Percentiles rank a stretch among this genome's conserved stretches.
These are phyloP conservation scores for Galendromus occidentalis DNA, from an alignment of 1,140 invertebrate species.

Conservation along the genomic window DNA sequence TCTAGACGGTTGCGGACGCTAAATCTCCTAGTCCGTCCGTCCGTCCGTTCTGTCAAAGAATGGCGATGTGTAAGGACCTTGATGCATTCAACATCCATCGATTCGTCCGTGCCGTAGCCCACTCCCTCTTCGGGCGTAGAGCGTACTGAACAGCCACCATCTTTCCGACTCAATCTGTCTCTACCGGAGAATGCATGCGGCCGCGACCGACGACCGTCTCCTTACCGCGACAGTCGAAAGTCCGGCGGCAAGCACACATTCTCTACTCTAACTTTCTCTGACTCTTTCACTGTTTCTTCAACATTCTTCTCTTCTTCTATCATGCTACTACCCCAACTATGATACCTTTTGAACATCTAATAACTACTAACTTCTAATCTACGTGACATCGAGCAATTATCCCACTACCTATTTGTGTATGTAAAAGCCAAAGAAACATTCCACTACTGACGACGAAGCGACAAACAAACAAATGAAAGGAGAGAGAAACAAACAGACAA, in stretches of 20 bases:
- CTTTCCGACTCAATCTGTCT: not conserved
- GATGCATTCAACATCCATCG: not conserved
- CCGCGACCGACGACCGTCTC: not conserved
- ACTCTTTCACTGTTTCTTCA: conserved; percentile 10
- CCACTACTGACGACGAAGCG: not conserved
- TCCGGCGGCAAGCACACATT: not conserved
- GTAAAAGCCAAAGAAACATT: not conserved
- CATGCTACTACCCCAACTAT: not conserved
- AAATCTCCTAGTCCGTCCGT: not conserved
- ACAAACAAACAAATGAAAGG: not conserved
- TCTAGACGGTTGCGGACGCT: not conserved
- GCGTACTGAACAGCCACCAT: not conserved
- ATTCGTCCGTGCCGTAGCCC: not conserved
- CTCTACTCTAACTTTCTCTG: conserved; percentile 2
- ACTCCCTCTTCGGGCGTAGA: not conserved
- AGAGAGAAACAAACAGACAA: not conserved
- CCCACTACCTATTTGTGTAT: not conserved
- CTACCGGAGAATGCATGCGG: not conserved
- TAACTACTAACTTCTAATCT: conserved; percentile 7
- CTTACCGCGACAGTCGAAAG: not conserved
- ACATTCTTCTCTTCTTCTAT: not conserved
- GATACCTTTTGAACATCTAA: not conserved
- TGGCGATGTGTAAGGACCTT: not conserved
- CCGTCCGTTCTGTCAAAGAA: not conserved
- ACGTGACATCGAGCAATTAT: not conserved